Evolutionary conservation across 2,888 invertebrate genomes (phyloP), one percentile per base, ranked within the genome.

Genomic region (Coelinius sp.): DNA sequence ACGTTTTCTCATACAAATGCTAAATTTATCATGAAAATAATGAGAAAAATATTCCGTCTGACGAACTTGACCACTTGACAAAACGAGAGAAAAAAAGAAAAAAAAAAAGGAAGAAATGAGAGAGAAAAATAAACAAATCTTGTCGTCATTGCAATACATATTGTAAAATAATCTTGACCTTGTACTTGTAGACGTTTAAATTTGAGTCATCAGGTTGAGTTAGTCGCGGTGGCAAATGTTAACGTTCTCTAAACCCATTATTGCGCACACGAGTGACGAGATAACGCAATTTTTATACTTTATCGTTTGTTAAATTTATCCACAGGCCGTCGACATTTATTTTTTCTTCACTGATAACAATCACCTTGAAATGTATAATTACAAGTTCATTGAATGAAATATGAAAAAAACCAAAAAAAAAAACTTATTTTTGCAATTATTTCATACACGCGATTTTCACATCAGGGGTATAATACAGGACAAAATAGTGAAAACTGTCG

Each of bases 151-250:
- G 24, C 24, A 24, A 24, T 53, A 5, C 25, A n/a, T 49, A 20
- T 24, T 25, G 24, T 7, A 53, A 53, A 53, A 53, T 25, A 44
- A 41, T 31, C 63, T 64, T 64, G 64, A 64, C 64, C 70, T 64
- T 70, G 64, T 52, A 70, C 64, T 70, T 70, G 59, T 17, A 70
- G 64, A 12, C 52, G 25, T 20, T 59, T 49, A 25, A 53, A 70
- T 70, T 70, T 62, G 70, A 49, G 64, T 70, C 70, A 70, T 64
- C 64, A n/a, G 63, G 56, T 31, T 35, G 17, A 31, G 31, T 27
- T 20, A 2, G 10, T 5, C 20, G 25, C 1, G 22, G 14, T 56
- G 27, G 14, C 31, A 56, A 56, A 17, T 31, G 31, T 53, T 59
- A 59, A 59, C 17, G 59, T 35, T 59, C 56, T 56, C 31, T 56